Evolutionary conservation across 1,140 invertebrate species (phyloP), one percentile per base, ranked within the genome.

Genomic region (Aphidius gifuensis): DNA sequence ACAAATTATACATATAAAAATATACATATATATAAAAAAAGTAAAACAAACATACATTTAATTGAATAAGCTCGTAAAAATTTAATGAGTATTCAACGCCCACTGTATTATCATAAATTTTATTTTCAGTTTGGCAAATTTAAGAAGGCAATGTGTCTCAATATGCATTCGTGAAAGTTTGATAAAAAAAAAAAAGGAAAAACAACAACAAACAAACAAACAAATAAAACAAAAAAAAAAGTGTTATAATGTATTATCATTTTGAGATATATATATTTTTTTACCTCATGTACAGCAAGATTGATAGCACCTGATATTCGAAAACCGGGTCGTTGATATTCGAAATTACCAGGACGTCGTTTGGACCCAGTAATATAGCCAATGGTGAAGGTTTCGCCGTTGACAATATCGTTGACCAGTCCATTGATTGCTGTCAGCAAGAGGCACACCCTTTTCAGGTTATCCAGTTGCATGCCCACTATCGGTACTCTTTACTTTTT

Each of bases 231-330:
- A 1, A 32, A 32, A 32, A 2, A 23, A 23, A 32, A 32, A 32
- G 23, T 32, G 23, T 32, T 32, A 32, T 32, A 32, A 32, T 32
- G 4, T 32, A 32, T 32, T 32, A 32, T 32, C 23, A 32, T 32
- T 3, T 32, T 32, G 23, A 32, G 23, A 32, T 32, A 32, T 23
- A 23, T 23, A 23, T 32, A 62, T 38, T 58, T 65, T 38, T 61
- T 64, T 65, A 83, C 85, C 78, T 92, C 87, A 9, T 86, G 84
- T 3, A 90, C 83, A 9, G 94, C 93, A 64, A 93, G 83, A 1
- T 90, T 90, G 64, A 96, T 92, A 21, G 93, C 93, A 1, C 93
- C 94, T 62, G 88, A 90, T 65, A 90, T 89, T 46, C 83, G 84
- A 9, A 85, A 73, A 11, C 91, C 93, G 0, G 92, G 92, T 64